These are phyloP conservation scores for Stegodyphus mimosarum DNA, from an alignment of 1,140 invertebrate genomes.

Conservation along the genomic window DNA sequence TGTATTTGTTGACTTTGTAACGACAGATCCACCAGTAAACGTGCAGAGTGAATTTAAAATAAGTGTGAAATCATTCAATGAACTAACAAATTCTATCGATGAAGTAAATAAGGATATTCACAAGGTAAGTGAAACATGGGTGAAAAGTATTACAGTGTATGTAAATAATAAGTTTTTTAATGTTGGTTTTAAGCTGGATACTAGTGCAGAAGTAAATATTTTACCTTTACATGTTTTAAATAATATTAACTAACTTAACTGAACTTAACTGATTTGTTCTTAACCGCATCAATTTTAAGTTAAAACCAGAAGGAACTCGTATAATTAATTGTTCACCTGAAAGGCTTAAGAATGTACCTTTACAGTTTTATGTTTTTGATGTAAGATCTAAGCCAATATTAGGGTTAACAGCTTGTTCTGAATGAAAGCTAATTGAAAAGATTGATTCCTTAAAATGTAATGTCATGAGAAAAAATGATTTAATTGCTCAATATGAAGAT, in stretches of 20 bases:
- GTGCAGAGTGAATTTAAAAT: background rate
- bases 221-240: slow-evolving; percentile 8
- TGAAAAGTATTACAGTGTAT: background rate
- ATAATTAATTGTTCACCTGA: too few relatives aligned
- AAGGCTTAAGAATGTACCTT: too few relatives aligned
- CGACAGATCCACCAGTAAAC: background rate
- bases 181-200: slow-evolving; percentile 29
- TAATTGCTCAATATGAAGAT: slow-evolving; percentile 10
- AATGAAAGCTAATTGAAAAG: too few relatives aligned
- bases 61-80: background rate
- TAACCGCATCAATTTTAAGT: background rate
- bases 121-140: background rate
- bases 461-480: too few relatives aligned
- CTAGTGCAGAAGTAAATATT: slow-evolving; percentile 16
- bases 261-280: slow-evolving; percentile 6
- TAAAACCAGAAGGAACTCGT: slow-evolving; percentile 12
- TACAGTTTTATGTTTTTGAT: too few relatives aligned
- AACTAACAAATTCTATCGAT: background rate
- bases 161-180: background rate
- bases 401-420: too few relatives aligned
- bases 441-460: too few relatives aligned
- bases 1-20: background rate
- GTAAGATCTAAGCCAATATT: too few relatives aligned
- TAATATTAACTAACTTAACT: background rate
- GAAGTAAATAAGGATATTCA: background rate